phyloP scores from a whole-genome alignment of 2,113 vertebrate species.

The Cinclus cinclus region DNA sequence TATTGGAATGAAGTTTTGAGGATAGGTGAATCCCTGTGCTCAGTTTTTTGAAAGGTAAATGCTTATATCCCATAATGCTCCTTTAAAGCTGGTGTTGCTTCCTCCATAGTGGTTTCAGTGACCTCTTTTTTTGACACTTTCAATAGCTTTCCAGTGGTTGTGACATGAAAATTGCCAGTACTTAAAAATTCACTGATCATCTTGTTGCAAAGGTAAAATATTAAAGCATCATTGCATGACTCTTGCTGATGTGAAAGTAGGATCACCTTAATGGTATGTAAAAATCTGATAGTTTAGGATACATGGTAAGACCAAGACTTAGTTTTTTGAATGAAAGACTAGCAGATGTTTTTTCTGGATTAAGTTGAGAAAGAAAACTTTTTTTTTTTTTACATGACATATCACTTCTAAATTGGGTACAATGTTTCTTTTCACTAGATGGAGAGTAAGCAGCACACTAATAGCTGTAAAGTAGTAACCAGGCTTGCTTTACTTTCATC shows the following conservation, averaged over 20 bases:
- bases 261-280: not conserved
- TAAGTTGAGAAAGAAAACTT: not conserved
- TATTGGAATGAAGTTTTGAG: not conserved
- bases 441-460: not conserved
- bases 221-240: not conserved
- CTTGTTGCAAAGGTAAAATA: not conserved
- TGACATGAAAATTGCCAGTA: not conserved
- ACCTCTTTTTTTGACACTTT: not conserved
- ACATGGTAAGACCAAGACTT: not conserved
- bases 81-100: not conserved
- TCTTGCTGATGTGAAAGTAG: not conserved
- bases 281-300: not conserved
- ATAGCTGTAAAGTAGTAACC: not conserved
- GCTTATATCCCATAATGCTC: not conserved
- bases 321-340: not conserved
- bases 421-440: not conserved
- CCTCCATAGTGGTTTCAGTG: not conserved
- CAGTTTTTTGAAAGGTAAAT: not conserved
- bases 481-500: not conserved
- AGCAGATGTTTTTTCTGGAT: not conserved
- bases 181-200: not conserved
- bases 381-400: not conserved
- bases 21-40: not conserved
- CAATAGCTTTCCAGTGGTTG: not conserved
- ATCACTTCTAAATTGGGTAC: not conserved